Evolutionary conservation across 64 coral and sea anemone species (phyloP).

Genomic region (Orbicella faveolata): DNA sequence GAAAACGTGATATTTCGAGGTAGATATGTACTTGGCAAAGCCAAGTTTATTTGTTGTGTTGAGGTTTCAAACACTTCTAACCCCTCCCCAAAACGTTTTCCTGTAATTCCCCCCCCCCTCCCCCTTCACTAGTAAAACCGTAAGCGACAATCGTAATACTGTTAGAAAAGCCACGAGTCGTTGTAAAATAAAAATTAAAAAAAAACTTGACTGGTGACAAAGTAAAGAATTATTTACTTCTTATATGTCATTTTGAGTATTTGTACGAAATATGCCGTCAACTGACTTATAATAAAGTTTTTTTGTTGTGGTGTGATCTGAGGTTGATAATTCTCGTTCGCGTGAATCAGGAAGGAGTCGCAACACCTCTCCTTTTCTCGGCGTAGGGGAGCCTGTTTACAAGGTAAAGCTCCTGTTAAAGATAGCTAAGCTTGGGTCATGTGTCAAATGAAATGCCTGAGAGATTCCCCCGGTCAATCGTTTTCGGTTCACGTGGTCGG

Average conservation of each 20-base stretch:
- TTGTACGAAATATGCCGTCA: constrained; percentile 37
- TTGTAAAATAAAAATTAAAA: constrained; percentile 41
- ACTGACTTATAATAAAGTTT: constrained; percentile 31
- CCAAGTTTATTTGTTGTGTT: constrained; percentile 5
- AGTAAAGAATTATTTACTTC: constrained; percentile 41
- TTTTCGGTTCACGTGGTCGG: too few relatives aligned
- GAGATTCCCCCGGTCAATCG: too few relatives aligned
- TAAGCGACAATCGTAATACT: neutral
- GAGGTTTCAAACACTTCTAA: neutral
- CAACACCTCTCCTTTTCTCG: too few relatives aligned
- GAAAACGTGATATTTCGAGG: neutral
- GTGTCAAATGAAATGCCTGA: too few relatives aligned
- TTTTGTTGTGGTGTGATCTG: constrained; percentile 32
- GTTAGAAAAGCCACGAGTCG: neutral
- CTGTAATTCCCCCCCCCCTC: neutral
- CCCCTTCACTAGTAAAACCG: neutral
- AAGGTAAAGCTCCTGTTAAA: too few relatives aligned
- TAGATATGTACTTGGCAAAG: constrained; percentile 21
- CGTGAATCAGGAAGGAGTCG: too few relatives aligned
- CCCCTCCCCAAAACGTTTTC: neutral
- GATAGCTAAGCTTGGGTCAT: too few relatives aligned
- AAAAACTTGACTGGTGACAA: neutral
- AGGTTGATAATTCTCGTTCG: neutral
- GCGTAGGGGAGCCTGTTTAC: too few relatives aligned
- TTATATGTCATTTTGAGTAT: constrained; percentile 44